Evolutionary conservation across 1,140 invertebrate species (phyloP).

Genomic region (Calosoma granatense): DNA sequence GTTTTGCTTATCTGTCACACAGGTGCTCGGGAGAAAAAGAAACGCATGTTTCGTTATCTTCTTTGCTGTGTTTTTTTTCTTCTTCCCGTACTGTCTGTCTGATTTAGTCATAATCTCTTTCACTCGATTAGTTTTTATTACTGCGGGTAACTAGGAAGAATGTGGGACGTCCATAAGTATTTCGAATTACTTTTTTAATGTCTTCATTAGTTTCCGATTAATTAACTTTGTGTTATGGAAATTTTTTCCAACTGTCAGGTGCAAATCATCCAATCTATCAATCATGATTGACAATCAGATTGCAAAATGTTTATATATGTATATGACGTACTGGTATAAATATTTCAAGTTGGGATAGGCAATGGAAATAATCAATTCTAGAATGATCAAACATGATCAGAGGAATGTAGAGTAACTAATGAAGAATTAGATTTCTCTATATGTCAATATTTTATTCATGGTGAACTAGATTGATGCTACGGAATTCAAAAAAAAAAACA

Average conservation of each 20-base stretch:
- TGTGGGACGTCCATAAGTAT: neutral
- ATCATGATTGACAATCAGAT: neutral
- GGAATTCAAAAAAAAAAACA: no score
- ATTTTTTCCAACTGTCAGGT: slow-evolving; percentile 1
- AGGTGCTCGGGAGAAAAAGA: neutral
- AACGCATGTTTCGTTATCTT: neutral
- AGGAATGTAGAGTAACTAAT: no score
- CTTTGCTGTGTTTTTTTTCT: neutral
- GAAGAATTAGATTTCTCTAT: no score
- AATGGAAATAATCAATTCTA: no score
- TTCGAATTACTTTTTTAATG: slow-evolving; percentile 1
- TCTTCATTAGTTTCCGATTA: slow-evolving; percentile 6
- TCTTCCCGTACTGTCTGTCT: neutral
- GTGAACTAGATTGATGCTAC: no score
- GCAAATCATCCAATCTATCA: neutral
- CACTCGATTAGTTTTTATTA: slow-evolving; percentile 3
- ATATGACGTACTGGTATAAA: no score
- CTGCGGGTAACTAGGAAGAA: neutral
- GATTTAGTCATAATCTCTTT: neutral
- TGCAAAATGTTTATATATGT: no score
- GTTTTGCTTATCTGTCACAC: neutral
- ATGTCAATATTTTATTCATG: no score
- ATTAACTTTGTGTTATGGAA: neutral
- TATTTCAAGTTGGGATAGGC: no score
- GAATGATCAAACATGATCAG: no score